phyloP scores from a whole-genome alignment of 2,888 invertebrate species.

The Synergus laeviventris region DNA sequence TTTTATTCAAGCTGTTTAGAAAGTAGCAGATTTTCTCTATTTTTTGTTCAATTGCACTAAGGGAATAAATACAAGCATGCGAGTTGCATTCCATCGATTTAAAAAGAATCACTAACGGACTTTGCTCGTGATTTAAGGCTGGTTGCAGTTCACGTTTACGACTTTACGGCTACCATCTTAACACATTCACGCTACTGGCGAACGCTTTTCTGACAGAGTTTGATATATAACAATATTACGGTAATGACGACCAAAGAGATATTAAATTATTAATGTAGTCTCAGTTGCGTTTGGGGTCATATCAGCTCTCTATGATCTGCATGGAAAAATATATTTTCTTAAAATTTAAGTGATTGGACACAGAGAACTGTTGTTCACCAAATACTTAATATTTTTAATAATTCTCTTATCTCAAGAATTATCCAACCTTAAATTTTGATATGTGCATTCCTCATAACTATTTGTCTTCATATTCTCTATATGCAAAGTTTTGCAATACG shows the following conservation, averaged over 20 bases:
- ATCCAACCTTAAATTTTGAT: too few relatives aligned
- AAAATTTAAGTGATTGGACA: too few relatives aligned
- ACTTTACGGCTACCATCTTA: slow-evolving; percentile 10
- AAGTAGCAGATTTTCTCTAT: neutral
- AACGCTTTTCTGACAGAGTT: slow-evolving; percentile 23
- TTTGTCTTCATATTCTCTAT: neutral
- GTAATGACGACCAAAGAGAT: neutral
- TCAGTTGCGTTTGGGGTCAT: neutral
- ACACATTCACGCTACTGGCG: slow-evolving; percentile 36
- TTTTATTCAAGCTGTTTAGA: neutral
- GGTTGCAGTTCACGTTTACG: slow-evolving; percentile 28
- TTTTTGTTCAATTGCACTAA: slow-evolving; percentile 9
- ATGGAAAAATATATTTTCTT: neutral
- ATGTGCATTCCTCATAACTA: neutral
- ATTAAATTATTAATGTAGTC: neutral
- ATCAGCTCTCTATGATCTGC: neutral
- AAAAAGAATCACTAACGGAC: slow-evolving; percentile 33
- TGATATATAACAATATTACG: neutral
- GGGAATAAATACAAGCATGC: slow-evolving; percentile 22
- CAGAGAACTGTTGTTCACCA: too few relatives aligned
- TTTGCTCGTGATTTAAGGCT: slow-evolving; percentile 32
- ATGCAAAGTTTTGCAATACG: neutral
- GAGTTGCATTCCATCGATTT: slow-evolving; percentile 13
- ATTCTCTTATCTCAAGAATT: too few relatives aligned
- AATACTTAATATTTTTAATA: too few relatives aligned